Percentiles rank a stretch among this genome's conserved stretches.
Evolutionary conservation across 2,888 invertebrate species (phyloP).

Genomic region (Deladenus siricidicola): DNA sequence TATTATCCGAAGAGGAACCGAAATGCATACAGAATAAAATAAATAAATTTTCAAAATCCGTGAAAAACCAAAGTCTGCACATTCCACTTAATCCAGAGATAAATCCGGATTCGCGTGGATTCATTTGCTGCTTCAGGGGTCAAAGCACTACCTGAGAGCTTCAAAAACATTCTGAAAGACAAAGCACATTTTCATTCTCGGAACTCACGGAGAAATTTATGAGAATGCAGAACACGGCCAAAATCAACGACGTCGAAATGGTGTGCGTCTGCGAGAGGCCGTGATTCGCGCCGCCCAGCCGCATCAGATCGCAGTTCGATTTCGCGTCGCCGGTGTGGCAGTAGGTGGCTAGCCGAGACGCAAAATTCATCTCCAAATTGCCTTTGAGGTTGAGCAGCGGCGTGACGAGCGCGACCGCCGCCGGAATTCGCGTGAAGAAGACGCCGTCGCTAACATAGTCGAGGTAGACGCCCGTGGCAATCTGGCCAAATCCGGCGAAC

Average conservation of each 20-base stretch:
- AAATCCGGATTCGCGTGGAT: too few species aligned
- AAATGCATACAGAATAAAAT: too few species aligned
- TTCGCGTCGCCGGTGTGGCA: constrained; percentile 1
- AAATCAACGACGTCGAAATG: neutral
- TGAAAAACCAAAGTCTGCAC: too few species aligned
- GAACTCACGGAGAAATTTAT: neutral
- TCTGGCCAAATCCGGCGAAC: constrained; percentile 4
- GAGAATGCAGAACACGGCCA: neutral
- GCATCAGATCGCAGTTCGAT: neutral
- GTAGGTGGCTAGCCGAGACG: constrained; percentile 1
- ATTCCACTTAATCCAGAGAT: too few species aligned
- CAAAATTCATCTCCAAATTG: constrained; percentile 7
- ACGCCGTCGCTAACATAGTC: neutral
- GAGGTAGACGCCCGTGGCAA: constrained; percentile 1
- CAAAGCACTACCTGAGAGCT: too few species aligned
- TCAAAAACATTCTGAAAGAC: too few species aligned
- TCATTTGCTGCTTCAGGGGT: too few species aligned
- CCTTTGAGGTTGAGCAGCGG: constrained; percentile 6
- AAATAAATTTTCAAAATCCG: too few species aligned
- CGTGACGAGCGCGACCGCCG: neutral
- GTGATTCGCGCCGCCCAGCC: neutral
- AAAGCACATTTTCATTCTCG: too few species aligned
- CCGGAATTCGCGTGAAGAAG: neutral
- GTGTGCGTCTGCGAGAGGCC: constrained; percentile 4
- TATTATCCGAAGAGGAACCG: too few species aligned